These are phyloP conservation scores for Decapterus maruadsi DNA, from an alignment of 2,797 vertebrate species.

Conservation along the genomic window DNA sequence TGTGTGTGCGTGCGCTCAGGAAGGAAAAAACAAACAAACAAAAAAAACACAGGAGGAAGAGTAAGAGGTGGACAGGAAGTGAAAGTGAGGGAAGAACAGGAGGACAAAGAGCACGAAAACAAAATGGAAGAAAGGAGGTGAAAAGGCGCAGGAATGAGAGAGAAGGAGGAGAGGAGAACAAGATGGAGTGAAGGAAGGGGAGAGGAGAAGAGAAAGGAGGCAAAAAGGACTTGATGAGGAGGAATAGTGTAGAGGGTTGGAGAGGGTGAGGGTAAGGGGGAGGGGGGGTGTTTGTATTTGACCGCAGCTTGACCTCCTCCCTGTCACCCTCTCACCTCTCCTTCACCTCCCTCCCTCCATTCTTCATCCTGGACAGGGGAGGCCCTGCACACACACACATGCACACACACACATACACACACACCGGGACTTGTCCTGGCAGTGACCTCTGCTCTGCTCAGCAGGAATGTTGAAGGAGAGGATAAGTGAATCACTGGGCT, in stretches of 20 bases:
- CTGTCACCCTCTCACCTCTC: slow-evolving; percentile 76
- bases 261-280: slow-evolving; percentile 9
- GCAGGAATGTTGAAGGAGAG: slow-evolving; percentile 74
- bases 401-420: slow-evolving; percentile 48
- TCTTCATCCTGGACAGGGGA: slow-evolving; percentile 76
- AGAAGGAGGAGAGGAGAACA: neutral
- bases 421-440: slow-evolving; percentile 64
- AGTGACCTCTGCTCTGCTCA: slow-evolving; percentile 76
- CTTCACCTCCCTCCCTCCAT: slow-evolving; percentile 78
- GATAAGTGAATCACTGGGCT: slow-evolving; percentile 72
- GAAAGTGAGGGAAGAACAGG: neutral
- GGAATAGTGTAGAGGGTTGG: slow-evolving; percentile 4
- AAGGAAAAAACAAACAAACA: neutral
- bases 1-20: slow-evolving; percentile 17
- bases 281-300: slow-evolving; percentile 72
- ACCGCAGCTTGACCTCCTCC: slow-evolving; percentile 75
- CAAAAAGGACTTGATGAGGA: slow-evolving; percentile 4
- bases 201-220: neutral
- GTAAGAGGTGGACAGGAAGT: neutral
- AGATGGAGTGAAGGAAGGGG: slow-evolving; percentile 5
- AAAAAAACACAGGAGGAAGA: neutral
- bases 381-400: slow-evolving; percentile 57
- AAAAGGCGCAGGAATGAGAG: neutral
- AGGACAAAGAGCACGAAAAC: neutral
- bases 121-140: neutral